These are phyloP conservation scores for Nephotettix cincticeps DNA, from an alignment of 1,140 invertebrate genomes.

Conservation along the genomic window DNA sequence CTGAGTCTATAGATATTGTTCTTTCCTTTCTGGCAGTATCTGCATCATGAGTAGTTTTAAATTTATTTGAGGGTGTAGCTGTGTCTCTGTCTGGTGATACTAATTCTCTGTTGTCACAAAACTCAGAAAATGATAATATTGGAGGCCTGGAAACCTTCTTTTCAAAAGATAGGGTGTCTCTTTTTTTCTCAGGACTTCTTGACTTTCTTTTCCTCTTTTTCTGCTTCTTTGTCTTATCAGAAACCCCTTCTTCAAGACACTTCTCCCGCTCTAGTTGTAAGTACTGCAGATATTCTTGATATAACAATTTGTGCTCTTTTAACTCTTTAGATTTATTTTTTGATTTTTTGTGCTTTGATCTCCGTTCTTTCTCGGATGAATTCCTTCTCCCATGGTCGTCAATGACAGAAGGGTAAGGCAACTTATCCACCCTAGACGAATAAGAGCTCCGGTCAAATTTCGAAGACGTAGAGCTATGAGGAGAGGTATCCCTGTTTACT, in stretches of 20 bases:
- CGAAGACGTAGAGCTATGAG: neutral
- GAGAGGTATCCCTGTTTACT: neutral
- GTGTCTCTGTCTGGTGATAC: neutral
- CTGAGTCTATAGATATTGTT: conserved; percentile 1
- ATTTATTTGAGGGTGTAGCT: no score
- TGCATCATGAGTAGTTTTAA: neutral
- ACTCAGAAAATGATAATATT: conserved; percentile 1
- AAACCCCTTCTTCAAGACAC: conserved; percentile 1
- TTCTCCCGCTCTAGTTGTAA: neutral
- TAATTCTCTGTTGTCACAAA: neutral
- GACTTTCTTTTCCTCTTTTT: neutral
- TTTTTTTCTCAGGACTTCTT: neutral
- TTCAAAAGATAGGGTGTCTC: neutral
- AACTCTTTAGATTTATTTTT: neutral
- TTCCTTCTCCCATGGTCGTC: neutral
- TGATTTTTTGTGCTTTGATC: neutral
- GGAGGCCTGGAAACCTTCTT: neutral
- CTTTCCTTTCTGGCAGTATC: neutral
- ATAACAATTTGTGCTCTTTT: conserved; percentile 11
- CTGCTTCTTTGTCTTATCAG: neutral
- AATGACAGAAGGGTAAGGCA: neutral
- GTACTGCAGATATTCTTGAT: neutral
- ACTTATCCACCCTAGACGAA: neutral
- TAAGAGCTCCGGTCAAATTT: neutral
- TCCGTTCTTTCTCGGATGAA: neutral